These are phyloP conservation scores for Hemithea aestivaria DNA, from an alignment of 2,888 invertebrate genomes.

Conservation along the genomic window DNA sequence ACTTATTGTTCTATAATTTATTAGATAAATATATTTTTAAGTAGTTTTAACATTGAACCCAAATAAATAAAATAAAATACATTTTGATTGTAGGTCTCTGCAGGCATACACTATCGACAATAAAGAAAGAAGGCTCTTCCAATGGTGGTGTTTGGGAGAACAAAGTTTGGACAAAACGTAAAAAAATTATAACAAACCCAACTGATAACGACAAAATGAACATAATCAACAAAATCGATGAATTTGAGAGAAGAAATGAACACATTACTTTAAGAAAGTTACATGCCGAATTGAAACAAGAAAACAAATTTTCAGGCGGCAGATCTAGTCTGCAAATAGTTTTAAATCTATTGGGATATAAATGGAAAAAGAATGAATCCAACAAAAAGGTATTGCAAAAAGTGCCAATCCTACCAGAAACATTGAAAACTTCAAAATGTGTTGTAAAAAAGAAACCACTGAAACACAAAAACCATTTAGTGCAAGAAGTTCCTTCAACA, in stretches of 20 bases:
- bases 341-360: slow-evolving; percentile 15
- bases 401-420: background rate
- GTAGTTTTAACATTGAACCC: too few species aligned
- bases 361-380: slow-evolving; percentile 14
- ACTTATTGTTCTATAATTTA: too few species aligned
- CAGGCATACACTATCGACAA: slow-evolving; percentile 15
- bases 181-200: slow-evolving; percentile 17
- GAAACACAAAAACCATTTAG: too few species aligned
- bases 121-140: slow-evolving; percentile 14
- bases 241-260: slow-evolving; percentile 15
- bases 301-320: slow-evolving; percentile 15
- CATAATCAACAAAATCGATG: slow-evolving; percentile 17
- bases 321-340: slow-evolving; percentile 16
- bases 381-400: slow-evolving; percentile 17
- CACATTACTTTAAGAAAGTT: slow-evolving; percentile 13
- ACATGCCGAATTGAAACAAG: slow-evolving; percentile 10
- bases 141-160: slow-evolving; percentile 17
- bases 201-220: slow-evolving; percentile 16
- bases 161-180: slow-evolving; percentile 10
- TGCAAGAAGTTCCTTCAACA: too few species aligned
- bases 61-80: too few species aligned
- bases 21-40: too few species aligned
- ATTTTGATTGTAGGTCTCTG: too few species aligned
- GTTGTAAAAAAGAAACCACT: too few species aligned
- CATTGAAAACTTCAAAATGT: too few species aligned